Conservation (phyloP, 2,888 invertebrate species). For the Agapetus fuscipes region DNA sequence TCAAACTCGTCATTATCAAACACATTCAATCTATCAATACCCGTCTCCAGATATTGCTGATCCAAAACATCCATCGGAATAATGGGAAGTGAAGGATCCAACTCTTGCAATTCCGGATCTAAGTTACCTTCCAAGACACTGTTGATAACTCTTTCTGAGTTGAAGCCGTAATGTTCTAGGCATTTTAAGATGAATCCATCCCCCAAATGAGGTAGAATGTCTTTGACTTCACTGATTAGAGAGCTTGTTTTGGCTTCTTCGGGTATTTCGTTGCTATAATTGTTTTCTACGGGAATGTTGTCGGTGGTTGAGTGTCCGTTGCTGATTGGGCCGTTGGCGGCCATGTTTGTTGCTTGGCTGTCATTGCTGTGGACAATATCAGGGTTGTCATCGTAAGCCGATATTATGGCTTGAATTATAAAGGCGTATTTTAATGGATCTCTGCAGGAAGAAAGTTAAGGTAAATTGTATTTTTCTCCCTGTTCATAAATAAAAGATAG, state of each 20-base stretch:
- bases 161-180: slow-evolving; percentile 65
- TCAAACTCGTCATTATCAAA: slow-evolving; percentile 71
- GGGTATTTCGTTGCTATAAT: slow-evolving; percentile 31
- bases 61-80: slow-evolving; percentile 56
- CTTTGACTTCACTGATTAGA: slow-evolving; percentile 56
- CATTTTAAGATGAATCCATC: slow-evolving; percentile 66
- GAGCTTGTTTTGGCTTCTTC: slow-evolving; percentile 37
- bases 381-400: slow-evolving; percentile 31
- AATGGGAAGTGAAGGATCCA: slow-evolving; percentile 48
- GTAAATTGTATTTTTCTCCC: too few species aligned
- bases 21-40: slow-evolving; percentile 53
- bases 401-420: slow-evolving; percentile 43
- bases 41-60: slow-evolving; percentile 42
- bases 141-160: slow-evolving; percentile 69
- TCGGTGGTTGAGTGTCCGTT: background rate
- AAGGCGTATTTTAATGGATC: slow-evolving; percentile 47
- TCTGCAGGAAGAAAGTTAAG: slow-evolving; percentile 27
- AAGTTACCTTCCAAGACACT: slow-evolving; percentile 68
- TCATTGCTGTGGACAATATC: too few species aligned
- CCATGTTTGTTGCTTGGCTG: slow-evolving; percentile 11
- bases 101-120: slow-evolving; percentile 21
- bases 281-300: background rate
- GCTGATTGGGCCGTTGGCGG: background rate
- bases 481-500: too few species aligned
- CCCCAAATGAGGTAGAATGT: slow-evolving; percentile 73